Percentiles rank a stretch among this genome's conserved stretches.
These are phyloP conservation scores for Sinotaia quadrata DNA, from an alignment of 2,888 invertebrate species.

Conservation along the genomic window DNA sequence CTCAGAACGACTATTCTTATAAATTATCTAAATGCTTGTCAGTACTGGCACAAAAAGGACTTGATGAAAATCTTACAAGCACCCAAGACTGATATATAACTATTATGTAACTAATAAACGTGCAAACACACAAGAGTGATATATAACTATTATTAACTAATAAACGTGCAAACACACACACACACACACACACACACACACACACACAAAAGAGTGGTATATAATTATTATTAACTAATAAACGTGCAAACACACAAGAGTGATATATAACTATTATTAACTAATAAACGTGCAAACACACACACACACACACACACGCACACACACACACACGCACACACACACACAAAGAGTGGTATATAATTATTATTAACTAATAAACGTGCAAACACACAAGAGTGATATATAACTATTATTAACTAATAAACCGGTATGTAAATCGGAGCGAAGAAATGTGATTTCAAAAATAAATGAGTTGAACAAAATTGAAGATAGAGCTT, in stretches of 20 bases:
- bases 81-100: no score
- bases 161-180: not conserved
- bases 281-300: not conserved
- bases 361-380: no score
- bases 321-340: not conserved
- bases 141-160: not conserved
- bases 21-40: no score
- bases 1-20: no score
- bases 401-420: not conserved
- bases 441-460: no score
- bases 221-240: not conserved
- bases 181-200: not conserved
- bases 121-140: not conserved
- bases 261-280: no score
- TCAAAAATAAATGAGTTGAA: no score
- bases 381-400: not conserved
- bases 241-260: not conserved
- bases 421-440: not conserved
- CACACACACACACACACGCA: not conserved
- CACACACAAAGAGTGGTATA: not conserved
- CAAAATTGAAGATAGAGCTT: no score
- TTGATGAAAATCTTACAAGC: no score
- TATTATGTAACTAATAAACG: not conserved
- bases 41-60: no score
- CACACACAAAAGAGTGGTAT: not conserved